These are phyloP conservation scores for Ischnura elegans DNA, from an alignment of 2,888 invertebrate species.

Conservation along the genomic window DNA sequence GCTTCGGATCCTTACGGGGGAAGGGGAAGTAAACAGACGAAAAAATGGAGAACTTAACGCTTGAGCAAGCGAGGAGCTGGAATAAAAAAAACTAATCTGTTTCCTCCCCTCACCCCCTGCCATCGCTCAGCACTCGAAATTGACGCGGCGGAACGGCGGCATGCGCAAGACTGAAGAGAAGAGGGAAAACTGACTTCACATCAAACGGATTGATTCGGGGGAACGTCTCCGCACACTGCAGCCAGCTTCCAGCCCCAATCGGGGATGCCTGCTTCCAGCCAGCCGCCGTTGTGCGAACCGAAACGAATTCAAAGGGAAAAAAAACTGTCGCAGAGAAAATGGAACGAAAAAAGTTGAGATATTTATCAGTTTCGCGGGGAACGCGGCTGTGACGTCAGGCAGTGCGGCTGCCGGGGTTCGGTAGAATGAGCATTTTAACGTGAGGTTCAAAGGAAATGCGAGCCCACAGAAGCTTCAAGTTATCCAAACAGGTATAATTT, in stretches of 20 bases:
- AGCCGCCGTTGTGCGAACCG: neutral
- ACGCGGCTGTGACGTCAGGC: neutral
- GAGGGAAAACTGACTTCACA: neutral
- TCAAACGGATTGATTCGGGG: slow-evolving; percentile 39
- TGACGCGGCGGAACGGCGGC: neutral
- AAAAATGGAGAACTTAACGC: slow-evolving; percentile 9
- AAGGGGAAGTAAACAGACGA: neutral
- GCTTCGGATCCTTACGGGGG: neutral
- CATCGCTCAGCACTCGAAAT: neutral
- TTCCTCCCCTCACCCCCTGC: neutral
- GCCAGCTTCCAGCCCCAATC: neutral
- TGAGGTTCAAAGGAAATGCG: too few species aligned
- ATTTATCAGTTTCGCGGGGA: neutral
- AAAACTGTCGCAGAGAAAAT: neutral
- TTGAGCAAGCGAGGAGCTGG: neutral
- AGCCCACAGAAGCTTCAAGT: too few species aligned
- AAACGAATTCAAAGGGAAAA: too few species aligned
- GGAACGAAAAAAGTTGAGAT: neutral
- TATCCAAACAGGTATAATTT: too few species aligned
- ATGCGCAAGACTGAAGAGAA: neutral
- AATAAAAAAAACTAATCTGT: neutral
- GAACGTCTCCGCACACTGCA: neutral
- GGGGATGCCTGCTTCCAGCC: neutral
- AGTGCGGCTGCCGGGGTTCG: neutral
- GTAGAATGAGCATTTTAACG: neutral